These are phyloP conservation scores for Diplodus sargus DNA, from an alignment of 2,797 vertebrate genomes.

Conservation along the genomic window DNA sequence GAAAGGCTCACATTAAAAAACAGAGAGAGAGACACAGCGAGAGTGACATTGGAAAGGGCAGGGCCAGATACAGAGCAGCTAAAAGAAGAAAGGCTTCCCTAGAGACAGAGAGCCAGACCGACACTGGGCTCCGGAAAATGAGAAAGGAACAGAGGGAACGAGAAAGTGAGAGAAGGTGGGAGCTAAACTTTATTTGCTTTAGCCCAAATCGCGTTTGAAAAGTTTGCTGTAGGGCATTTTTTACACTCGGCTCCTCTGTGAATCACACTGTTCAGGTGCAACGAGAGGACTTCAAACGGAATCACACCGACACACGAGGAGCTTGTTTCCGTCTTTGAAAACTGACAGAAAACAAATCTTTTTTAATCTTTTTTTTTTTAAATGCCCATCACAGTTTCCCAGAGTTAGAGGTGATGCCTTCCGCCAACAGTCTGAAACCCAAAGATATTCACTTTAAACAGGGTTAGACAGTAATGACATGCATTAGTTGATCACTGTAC, in stretches of 20 bases:
- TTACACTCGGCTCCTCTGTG: constrained; percentile 18
- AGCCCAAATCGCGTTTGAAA: constrained; percentile 9
- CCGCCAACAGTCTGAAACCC: not conserved
- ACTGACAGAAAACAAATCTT: not conserved
- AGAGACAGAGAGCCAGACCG: constrained; percentile 58
- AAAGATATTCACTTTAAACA: not conserved
- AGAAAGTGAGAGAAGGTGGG: constrained; percentile 26
- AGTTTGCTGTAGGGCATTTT: not conserved
- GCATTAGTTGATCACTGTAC: too few species aligned
- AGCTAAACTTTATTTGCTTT: constrained; percentile 43
- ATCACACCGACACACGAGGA: not conserved
- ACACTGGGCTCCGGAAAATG: constrained; percentile 49
- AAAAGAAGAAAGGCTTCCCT: constrained; percentile 75
- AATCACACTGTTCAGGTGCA: constrained; percentile 2
- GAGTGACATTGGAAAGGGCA: constrained; percentile 76
- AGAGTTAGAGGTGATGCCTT: not conserved
- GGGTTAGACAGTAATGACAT: too few species aligned
- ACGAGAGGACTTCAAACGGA: constrained; percentile 5
- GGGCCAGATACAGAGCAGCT: constrained; percentile 69
- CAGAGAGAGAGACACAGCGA: constrained; percentile 35
- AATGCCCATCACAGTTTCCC: not conserved
- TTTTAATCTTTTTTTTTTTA: not conserved
- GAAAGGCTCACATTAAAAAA: constrained; percentile 53
- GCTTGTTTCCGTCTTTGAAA: not conserved
- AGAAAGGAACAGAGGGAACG: constrained; percentile 40